phyloP scores from a whole-genome alignment of 2,888 invertebrate species.

The Tryphoninae sp. region DNA sequence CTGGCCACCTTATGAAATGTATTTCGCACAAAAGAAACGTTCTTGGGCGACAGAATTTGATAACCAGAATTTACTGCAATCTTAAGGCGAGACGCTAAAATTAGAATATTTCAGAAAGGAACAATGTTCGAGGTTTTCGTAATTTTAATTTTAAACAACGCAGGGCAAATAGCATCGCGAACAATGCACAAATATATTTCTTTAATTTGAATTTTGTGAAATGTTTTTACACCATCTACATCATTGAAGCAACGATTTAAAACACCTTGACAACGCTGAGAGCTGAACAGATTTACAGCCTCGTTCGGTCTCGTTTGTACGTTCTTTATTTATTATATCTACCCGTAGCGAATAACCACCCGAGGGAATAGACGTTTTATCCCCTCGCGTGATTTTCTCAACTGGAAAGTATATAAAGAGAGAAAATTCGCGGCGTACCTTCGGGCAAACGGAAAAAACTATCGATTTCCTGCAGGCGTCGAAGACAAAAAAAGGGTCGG shows the following conservation, averaged over 20 bases:
- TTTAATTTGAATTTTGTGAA: too few species aligned
- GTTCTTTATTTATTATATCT: constrained; percentile 1
- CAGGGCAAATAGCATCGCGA: too few species aligned
- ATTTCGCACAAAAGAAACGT: neutral
- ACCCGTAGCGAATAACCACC: neutral
- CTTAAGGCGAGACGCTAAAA: neutral
- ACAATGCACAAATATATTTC: too few species aligned
- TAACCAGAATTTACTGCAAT: neutral
- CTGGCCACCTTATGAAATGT: neutral
- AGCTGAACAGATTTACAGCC: neutral
- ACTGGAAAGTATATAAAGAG: constrained; percentile 12
- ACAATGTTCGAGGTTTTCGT: too few species aligned
- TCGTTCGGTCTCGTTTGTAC: neutral
- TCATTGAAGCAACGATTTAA: neutral
- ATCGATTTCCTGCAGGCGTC: constrained; percentile 31
- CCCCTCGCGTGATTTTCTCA: constrained; percentile 5
- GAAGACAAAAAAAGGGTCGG: constrained; percentile 31
- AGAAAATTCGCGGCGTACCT: neutral
- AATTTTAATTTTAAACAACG: too few species aligned
- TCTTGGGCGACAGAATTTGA: neutral
- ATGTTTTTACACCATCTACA: neutral
- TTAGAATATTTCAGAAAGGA: too few species aligned
- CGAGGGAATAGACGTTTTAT: neutral
- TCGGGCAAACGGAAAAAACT: constrained; percentile 2
- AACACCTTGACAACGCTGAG: neutral